Percentiles rank a stretch among this genome's conserved stretches.
These are phyloP conservation scores for Sarotherodon lohbergeri DNA, from an alignment of 2,113 vertebrate species.

Conservation along the genomic window DNA sequence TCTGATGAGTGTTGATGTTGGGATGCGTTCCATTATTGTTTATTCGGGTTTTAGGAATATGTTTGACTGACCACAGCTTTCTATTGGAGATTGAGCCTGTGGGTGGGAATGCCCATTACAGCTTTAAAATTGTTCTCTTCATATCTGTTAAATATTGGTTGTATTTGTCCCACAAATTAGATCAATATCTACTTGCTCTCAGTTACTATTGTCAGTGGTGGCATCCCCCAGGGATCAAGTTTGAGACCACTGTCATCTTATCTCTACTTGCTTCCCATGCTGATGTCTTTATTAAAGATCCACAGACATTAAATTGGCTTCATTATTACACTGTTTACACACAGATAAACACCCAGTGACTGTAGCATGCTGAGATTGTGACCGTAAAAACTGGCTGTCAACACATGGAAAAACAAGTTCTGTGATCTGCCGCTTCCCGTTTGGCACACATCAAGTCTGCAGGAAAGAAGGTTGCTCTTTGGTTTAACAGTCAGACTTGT, in stretches of 20 bases:
- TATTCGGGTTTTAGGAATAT: not conserved
- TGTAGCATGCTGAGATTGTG: not conserved
- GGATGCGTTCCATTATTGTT: accelerated
- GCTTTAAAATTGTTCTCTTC: not conserved
- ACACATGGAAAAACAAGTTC: not conserved
- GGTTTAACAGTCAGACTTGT: not conserved
- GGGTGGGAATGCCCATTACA: not conserved
- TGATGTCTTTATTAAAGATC: not conserved
- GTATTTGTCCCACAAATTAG: not conserved
- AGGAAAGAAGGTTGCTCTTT: too few relatives aligned
- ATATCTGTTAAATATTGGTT: accelerated
- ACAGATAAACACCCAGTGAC: not conserved
- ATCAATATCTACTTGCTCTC: not conserved
- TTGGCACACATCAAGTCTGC: not conserved
- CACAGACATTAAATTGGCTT: not conserved
- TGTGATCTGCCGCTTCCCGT: not conserved
- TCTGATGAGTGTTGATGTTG: not conserved
- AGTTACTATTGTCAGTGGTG: not conserved
- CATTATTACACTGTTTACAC: not conserved
- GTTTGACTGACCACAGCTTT: not conserved
- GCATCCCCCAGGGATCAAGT: not conserved
- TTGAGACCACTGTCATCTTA: not conserved
- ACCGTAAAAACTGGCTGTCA: not conserved
- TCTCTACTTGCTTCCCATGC: not conserved
- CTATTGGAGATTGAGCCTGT: not conserved